Base-by-base conservation (phyloP, 2,113 vertebrate species). In the Hippolais icterina region DNA sequence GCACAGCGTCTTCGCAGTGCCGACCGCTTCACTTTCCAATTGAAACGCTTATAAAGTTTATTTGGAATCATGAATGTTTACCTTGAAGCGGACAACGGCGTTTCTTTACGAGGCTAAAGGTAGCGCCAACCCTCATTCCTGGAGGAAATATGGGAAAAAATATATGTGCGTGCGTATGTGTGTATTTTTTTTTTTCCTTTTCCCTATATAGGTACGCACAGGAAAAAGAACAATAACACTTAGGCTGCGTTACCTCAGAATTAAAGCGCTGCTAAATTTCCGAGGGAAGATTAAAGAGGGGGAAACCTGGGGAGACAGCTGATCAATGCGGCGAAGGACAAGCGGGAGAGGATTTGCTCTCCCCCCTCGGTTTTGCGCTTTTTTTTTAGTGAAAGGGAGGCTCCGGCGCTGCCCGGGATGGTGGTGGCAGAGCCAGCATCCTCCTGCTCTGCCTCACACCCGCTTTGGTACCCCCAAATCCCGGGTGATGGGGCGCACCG, bases 21-120 rank as follows among this genome's bases (percentile, higher is more conserved):
- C 76, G 83, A 57, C 39, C 6, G 93, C 81, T 92, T 87, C 37
- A 46, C 90, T 93, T 91, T 54, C 91, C 93, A 95, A 79, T 59
- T 84, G 95, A 93, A 94, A 95, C 59, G 54, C 89, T 95, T 75
- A 90, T 42, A 53, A 95, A 97, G 92, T 97, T 97, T 97, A 94
- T 95, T 96, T 94, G 94, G 89, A 75, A 89, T 77, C 31, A 78
- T 76, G 96, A 86, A 87, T 93, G 95, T 97, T 98, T 92, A 94
- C 29, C 61, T 60, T 56, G 92, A 94, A 84, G 42, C 71, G 80
- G 84, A 92, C 27, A 64, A 92, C 81, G 81, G 69, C 54, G 75
- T 92, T 91, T 95, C 92, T 90, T 66, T 93, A 87, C 78, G 77
- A 88, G 65, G 66, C 84, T 93, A 49, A 83, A n/a, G 54, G 77